A percentile compares a stretch with the other conserved stretches of the same genome.
Evolutionary conservation across 2,113 vertebrate genomes (phyloP).

Genomic region (Hyaena hyaena): DNA sequence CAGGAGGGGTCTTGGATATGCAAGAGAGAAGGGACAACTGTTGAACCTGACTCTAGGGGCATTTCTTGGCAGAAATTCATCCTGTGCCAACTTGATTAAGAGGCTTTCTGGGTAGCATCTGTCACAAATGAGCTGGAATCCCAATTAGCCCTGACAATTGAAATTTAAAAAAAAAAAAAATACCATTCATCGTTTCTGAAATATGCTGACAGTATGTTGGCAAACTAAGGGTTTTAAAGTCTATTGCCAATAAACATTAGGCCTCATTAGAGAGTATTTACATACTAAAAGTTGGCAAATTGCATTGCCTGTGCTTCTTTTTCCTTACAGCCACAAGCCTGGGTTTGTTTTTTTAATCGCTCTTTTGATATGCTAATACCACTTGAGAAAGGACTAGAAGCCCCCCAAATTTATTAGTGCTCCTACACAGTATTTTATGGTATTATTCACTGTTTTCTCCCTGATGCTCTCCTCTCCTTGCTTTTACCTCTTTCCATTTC

Average conservation of each 20-base stretch:
- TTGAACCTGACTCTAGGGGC: neutral
- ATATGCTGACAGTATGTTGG: slow-evolving; percentile 61
- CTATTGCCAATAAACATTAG: slow-evolving; percentile 37
- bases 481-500: neutral
- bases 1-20: neutral
- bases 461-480: neutral
- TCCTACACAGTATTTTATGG: neutral
- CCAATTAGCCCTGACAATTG: slow-evolving; percentile 13
- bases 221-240: slow-evolving; percentile 52
- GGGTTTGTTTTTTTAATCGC: slow-evolving; percentile 4
- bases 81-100: neutral
- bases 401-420: neutral
- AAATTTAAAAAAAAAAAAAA: neutral
- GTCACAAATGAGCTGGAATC: slow-evolving; percentile 53
- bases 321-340: neutral
- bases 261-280: slow-evolving; percentile 59
- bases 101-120: slow-evolving; percentile 7
- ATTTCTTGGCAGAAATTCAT: neutral
- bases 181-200: slow-evolving; percentile 59
- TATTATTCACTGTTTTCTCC: neutral
- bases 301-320: neutral
- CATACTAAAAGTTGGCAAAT: slow-evolving; percentile 59
- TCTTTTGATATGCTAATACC: slow-evolving; percentile 60
- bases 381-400: neutral
- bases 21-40: neutral